Evolutionary conservation across 2,113 vertebrate genomes (phyloP), one percentile per base, ranked within the genome.

Genomic region (Tachuris rubrigastra): DNA sequence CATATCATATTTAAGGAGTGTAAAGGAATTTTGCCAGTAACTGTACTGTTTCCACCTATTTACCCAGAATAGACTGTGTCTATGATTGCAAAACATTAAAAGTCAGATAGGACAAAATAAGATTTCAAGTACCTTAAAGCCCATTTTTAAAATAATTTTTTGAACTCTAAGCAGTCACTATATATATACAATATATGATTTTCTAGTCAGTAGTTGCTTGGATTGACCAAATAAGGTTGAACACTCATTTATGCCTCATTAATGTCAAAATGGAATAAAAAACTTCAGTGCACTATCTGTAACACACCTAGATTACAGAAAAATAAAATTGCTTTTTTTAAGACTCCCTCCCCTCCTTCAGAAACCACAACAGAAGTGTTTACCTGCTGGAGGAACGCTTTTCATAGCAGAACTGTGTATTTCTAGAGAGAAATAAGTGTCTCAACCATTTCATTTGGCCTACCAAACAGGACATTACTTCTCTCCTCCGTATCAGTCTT

Each of bases 321-420:
- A 96, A 96, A 96, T 94, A 95, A 96, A 89, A 68, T 39, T 62
- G 41, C 5, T n/a, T 84, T 91, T 73, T 66, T 30, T 68, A 76
- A 93, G 79, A 69, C 66, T 24, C 31, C 68, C 85, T 87, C 78
- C 31, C 74, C 28, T 85, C 69, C 59, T 62, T 77, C 79, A 44
- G 33, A 47, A 92, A 91, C 92, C 62, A 65, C 66, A 92, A 79
- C 39, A 50, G 55, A 92, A 95, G 22, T 8, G 80, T 53, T 87
- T 28, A 84, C 63, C 73, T 89, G 93, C 88, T 78, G 82, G 74
- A 93, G 94, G 90, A 90, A 77, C 37, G 56, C 90, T 85, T 89
- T 90, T 93, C 91, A 86, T 53, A 89, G 89, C 65, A 69, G 90
- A 94, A 47, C 69, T 42, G 6, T 33, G 41, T 56, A 52, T 86